Conservation (phyloP, 2,888 invertebrate species). For the Netelia melanura region DNA sequence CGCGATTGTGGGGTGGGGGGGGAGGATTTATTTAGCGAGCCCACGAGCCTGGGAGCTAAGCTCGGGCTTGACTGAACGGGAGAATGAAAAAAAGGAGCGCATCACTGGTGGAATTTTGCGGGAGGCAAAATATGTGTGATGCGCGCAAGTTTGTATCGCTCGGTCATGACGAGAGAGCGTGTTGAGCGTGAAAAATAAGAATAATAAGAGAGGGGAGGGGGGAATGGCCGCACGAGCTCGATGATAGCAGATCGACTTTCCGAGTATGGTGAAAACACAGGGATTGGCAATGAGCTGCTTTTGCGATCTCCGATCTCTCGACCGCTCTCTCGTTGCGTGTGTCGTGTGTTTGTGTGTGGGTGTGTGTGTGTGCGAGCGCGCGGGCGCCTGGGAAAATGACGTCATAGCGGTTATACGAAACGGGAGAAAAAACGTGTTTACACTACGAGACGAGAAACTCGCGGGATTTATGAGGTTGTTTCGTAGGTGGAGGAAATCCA, state of each 20-base stretch:
- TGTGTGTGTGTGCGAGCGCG: not conserved
- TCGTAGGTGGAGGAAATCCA: conserved; percentile 12
- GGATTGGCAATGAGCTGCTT: conserved; percentile 23
- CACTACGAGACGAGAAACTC: conserved; percentile 13
- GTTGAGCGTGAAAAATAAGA: conserved; percentile 15
- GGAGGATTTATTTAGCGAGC: not conserved
- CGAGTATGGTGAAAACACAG: conserved; percentile 51
- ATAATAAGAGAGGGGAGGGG: not conserved
- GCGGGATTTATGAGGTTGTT: not conserved
- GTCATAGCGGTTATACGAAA: conserved; percentile 1
- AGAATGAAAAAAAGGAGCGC: conserved; percentile 39
- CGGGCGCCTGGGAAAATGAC: not conserved
- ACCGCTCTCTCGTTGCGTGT: not conserved
- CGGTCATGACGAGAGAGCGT: not conserved
- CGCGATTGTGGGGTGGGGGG: not conserved
- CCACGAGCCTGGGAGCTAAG: conserved; percentile 33
- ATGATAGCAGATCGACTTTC: conserved; percentile 53
- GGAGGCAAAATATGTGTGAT: conserved; percentile 1
- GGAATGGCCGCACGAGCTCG: not conserved
- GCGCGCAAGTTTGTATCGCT: not conserved
- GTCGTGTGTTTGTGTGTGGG: no score
- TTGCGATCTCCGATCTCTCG: not conserved
- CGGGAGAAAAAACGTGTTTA: conserved; percentile 30
- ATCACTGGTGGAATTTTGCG: not conserved
- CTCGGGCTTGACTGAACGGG: conserved; percentile 47